Evolutionary conservation across 2,888 invertebrate genomes (phyloP).

Genomic region (Melitaea athalia): DNA sequence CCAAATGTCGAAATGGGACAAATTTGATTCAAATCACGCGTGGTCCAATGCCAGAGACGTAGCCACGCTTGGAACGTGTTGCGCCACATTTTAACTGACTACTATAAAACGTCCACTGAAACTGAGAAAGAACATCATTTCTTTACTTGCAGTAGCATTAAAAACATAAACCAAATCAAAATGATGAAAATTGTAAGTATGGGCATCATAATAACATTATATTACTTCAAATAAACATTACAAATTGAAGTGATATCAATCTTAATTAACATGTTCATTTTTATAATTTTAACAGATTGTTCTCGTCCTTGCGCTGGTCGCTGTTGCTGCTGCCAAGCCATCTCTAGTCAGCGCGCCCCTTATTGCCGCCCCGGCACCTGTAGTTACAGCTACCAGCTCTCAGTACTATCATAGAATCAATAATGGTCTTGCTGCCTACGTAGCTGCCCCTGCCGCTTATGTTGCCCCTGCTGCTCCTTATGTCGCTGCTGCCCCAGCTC

Average conservation of each 20-base stretch:
- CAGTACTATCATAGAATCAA: conserved; percentile 86
- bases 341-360: conserved; percentile 54
- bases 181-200: conserved; percentile 76
- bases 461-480: conserved; percentile 55
- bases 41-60: conserved; percentile 71
- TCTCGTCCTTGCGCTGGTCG: conserved; percentile 64
- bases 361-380: conserved; percentile 70
- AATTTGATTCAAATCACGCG: conserved; percentile 67
- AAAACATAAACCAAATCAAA: conserved; percentile 55
- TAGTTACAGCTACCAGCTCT: conserved; percentile 85
- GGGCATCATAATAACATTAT: neutral
- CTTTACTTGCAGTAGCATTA: conserved; percentile 55
- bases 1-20: conserved; percentile 45
- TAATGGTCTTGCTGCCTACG: conserved; percentile 76
- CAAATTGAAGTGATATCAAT: too few relatives aligned
- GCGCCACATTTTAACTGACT: conserved; percentile 50
- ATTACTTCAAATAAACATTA: neutral
- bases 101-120: conserved; percentile 63
- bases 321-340: conserved; percentile 67
- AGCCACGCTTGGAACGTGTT: conserved; percentile 53
- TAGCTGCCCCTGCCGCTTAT: conserved; percentile 68
- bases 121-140: conserved; percentile 54
- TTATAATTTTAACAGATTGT: conserved; percentile 56
- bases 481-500: conserved; percentile 50
- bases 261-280: neutral